Conservation (phyloP, 1,140 invertebrate species). For the Trinorchestia longiramus region DNA sequence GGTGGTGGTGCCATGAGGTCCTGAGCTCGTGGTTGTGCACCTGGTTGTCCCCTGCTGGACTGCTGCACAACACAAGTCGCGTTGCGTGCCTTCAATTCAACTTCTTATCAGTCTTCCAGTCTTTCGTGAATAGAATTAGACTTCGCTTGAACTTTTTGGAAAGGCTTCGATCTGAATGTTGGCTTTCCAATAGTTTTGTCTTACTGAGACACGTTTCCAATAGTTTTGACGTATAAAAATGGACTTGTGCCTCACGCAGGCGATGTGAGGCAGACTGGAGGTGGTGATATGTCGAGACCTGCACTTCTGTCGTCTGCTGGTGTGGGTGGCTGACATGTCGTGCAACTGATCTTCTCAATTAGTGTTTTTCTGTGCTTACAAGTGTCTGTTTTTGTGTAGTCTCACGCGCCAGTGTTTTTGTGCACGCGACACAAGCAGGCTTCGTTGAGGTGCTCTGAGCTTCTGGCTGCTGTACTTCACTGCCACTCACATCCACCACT, state of each 20-base stretch:
- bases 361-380: not conserved
- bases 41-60: too few relatives aligned
- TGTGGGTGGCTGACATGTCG: not conserved
- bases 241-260: not conserved
- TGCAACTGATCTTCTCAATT: not conserved
- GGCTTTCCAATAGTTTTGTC: not conserved
- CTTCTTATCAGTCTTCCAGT: too few relatives aligned
- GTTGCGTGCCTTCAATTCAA: too few relatives aligned
- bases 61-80: too few relatives aligned
- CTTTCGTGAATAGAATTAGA: too few relatives aligned
- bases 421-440: not conserved
- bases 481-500: not conserved
- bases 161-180: not conserved
- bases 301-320: not conserved
- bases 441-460: not conserved
- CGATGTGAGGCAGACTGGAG: not conserved
- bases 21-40: too few relatives aligned
- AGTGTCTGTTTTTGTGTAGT: not conserved
- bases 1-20: too few relatives aligned
- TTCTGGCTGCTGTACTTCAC: not conserved
- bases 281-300: too few relatives aligned
- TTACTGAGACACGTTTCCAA: not conserved
- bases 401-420: not conserved
- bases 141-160: too few relatives aligned
- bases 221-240: not conserved